A percentile compares a stretch with the other conserved stretches of the same genome.
Conservation (phyloP, 2,888 invertebrate species). For the Molanna angustata region DNA sequence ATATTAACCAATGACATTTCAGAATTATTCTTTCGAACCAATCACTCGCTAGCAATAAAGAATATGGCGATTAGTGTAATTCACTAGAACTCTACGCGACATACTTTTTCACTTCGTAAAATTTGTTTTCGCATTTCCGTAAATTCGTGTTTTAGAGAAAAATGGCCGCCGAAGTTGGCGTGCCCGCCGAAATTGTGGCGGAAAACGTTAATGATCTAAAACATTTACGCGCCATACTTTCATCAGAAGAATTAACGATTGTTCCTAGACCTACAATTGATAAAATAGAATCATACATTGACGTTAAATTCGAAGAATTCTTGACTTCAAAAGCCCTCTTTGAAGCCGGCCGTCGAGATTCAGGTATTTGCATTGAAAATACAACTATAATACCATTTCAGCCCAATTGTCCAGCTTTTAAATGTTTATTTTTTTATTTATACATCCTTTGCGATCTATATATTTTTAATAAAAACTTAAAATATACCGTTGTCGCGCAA, state of each 20-base stretch:
- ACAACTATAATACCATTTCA: too few relatives aligned
- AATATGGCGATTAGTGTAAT: too few relatives aligned
- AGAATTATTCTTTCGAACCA: too few relatives aligned
- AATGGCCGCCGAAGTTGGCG: constrained; percentile 25
- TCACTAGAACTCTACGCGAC: too few relatives aligned
- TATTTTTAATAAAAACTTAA: too few relatives aligned
- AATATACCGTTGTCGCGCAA: too few relatives aligned
- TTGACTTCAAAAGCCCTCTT: constrained; percentile 71
- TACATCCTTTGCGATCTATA: too few relatives aligned
- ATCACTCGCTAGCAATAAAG: too few relatives aligned
- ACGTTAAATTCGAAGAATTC: constrained; percentile 66
- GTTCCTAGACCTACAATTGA: constrained; percentile 43
- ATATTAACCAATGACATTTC: too few relatives aligned
- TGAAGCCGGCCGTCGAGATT: constrained; percentile 62
- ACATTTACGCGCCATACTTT: constrained; percentile 20
- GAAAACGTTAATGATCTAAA: constrained; percentile 12
- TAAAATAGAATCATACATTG: constrained; percentile 62
- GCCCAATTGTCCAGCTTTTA: too few relatives aligned
- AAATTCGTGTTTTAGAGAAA: constrained; percentile 16
- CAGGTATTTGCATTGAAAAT: constrained; percentile 57
- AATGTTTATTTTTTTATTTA: too few relatives aligned
- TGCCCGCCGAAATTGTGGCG: constrained; percentile 20
- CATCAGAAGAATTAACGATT: constrained; percentile 44
- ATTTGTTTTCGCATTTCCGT: constrained; percentile 8
- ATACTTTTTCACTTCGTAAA: too few relatives aligned